Percentiles rank a stretch among this genome's conserved stretches.
Evolutionary conservation across 2,888 invertebrate species (phyloP).

Genomic region (Rhynchonema sp.): DNA sequence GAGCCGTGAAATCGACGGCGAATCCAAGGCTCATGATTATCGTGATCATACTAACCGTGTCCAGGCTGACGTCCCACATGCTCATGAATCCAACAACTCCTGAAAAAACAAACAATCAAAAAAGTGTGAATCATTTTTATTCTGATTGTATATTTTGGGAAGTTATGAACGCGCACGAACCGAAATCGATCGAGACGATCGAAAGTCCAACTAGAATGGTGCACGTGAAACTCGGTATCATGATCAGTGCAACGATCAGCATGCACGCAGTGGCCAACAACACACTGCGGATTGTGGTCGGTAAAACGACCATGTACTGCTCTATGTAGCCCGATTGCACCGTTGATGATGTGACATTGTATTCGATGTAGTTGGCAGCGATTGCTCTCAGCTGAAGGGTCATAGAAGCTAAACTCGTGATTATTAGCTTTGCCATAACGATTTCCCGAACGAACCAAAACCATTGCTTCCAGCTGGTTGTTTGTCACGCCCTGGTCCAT

Average conservation of each 20-base stretch:
- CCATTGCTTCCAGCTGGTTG: too few relatives aligned
- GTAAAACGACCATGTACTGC: background rate
- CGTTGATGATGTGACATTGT: background rate
- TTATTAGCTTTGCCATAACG: too few relatives aligned
- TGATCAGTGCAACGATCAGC: background rate
- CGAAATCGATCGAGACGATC: background rate
- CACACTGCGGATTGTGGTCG: background rate
- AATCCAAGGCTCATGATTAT: constrained; percentile 3
- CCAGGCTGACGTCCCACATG: background rate
- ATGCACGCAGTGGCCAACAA: background rate
- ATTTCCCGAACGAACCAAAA: too few relatives aligned
- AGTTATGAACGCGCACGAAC: background rate
- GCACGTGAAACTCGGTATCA: background rate
- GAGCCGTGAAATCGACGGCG: constrained; percentile 2
- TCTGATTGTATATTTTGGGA: background rate
- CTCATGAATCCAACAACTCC: background rate
- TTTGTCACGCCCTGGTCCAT: too few relatives aligned
- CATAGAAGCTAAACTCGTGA: too few relatives aligned
- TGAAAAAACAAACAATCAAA: background rate
- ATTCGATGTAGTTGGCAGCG: background rate
- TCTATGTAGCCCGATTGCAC: background rate
- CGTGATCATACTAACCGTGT: constrained; percentile 1
- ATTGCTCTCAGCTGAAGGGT: background rate
- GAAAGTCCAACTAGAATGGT: background rate
- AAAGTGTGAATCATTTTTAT: background rate